Evolutionary conservation across 2,797 vertebrate species (phyloP).

Genomic region (Setipinna tenuifilis): DNA sequence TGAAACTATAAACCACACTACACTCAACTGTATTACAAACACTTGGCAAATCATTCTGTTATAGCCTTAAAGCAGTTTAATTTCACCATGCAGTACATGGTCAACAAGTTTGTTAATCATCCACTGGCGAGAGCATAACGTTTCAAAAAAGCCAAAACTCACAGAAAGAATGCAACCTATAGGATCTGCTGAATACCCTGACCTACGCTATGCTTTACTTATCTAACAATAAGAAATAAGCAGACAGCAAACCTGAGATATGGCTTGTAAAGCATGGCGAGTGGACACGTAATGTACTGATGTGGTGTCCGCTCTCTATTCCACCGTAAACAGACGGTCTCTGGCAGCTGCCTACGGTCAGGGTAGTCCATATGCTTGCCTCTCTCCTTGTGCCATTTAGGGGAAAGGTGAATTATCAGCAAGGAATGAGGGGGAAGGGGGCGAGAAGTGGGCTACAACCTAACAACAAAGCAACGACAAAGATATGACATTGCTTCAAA

Average conservation of each 20-base stretch:
- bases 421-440: constrained; percentile 34
- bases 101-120: not conserved
- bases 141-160: not conserved
- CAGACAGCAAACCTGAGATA: not conserved
- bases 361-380: constrained; percentile 32
- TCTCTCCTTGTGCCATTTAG: constrained; percentile 57
- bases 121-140: not conserved
- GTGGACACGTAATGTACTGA: constrained; percentile 13
- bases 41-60: not conserved
- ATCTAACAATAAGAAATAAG: not conserved
- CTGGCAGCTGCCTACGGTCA: constrained; percentile 65
- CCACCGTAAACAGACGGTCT: constrained; percentile 56
- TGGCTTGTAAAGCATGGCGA: not conserved
- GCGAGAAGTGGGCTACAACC: not conserved
- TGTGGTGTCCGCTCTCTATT: constrained; percentile 43
- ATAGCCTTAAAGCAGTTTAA: not conserved
- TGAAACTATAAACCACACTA: not conserved
- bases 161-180: too few relatives aligned
- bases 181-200: not conserved
- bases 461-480: not conserved
- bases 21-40: not conserved
- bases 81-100: not conserved
- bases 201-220: not conserved
- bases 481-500: not conserved
- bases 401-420: constrained; percentile 73